Evolutionary conservation across 1,140 invertebrate genomes (phyloP).

Genomic region (Atta cephalotes): DNA sequence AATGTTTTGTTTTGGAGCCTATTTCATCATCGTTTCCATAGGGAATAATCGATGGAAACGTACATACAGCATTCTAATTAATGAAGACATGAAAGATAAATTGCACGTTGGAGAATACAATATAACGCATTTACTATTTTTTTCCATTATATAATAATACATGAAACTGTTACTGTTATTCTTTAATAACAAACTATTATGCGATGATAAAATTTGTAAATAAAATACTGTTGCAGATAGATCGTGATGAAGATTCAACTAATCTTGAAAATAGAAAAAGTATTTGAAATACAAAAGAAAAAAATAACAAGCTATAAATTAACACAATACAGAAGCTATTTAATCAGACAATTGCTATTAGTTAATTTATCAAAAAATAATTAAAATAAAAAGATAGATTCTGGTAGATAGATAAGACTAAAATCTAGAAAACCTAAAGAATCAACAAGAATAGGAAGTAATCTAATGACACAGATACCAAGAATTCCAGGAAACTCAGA

Average conservation of each 20-base stretch:
- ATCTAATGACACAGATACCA: slow-evolving; percentile 39
- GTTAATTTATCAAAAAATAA: slow-evolving; percentile 26
- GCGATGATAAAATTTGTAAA: background rate
- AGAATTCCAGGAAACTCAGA: slow-evolving; percentile 54
- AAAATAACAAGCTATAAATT: background rate
- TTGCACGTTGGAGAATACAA: slow-evolving; percentile 47
- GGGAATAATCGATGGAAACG: slow-evolving; percentile 13
- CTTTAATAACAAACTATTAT: background rate
- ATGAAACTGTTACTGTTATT: background rate
- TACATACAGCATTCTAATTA: slow-evolving; percentile 58
- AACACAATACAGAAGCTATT: slow-evolving; percentile 2
- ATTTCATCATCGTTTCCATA: slow-evolving; percentile 30
- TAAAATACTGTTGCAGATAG: background rate
- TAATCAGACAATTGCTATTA: slow-evolving; percentile 36
- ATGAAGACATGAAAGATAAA: slow-evolving; percentile 58
- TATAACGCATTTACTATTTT: background rate
- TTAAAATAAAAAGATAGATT: slow-evolving; percentile 19
- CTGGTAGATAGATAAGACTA: background rate
- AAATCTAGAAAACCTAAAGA: background rate
- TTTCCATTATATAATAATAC: background rate
- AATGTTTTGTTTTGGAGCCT: slow-evolving; percentile 13
- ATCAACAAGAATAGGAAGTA: background rate
- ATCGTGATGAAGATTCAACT: background rate
- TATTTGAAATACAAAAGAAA: background rate
- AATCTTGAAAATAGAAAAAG: background rate